A percentile compares a stretch with the other conserved stretches of the same genome.
Evolutionary conservation across 1,140 invertebrate species (phyloP).

Genomic region (Telenomus remus): DNA sequence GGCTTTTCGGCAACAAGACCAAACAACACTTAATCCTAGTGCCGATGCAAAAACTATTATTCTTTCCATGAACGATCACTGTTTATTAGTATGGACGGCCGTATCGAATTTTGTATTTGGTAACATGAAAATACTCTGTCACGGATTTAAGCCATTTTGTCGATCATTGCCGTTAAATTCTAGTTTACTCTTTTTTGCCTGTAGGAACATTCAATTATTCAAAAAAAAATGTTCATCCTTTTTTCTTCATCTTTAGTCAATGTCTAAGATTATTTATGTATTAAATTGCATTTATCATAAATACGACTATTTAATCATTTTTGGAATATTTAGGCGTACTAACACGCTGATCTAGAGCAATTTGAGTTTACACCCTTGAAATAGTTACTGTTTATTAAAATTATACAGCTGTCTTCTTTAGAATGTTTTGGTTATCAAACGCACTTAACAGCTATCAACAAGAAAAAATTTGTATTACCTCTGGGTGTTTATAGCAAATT

Average conservation of each 20-base stretch:
- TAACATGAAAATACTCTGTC: slow-evolving; percentile 58
- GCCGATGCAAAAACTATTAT: slow-evolving; percentile 56
- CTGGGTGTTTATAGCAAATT: too few species aligned
- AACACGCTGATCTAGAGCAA: slow-evolving; percentile 49
- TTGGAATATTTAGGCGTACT: slow-evolving; percentile 52
- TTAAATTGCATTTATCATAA: slow-evolving; percentile 48
- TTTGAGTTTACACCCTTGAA: slow-evolving; percentile 45
- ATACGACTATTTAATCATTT: slow-evolving; percentile 47
- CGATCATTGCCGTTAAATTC: neutral
- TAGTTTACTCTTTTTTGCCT: slow-evolving; percentile 27
- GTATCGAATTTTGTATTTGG: slow-evolving; percentile 56
- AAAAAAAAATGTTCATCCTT: slow-evolving; percentile 1
- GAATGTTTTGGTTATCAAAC: slow-evolving; percentile 26
- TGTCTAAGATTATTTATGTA: slow-evolving; percentile 55
- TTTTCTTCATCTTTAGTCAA: slow-evolving; percentile 26
- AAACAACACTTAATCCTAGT: slow-evolving; percentile 56
- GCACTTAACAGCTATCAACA: slow-evolving; percentile 48
- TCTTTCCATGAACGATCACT: slow-evolving; percentile 55
- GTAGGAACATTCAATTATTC: slow-evolving; percentile 58
- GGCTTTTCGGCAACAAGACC: slow-evolving; percentile 20
- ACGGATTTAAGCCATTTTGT: slow-evolving; percentile 50
- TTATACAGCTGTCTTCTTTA: too few species aligned
- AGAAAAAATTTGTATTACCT: slow-evolving; percentile 24
- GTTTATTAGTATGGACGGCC: slow-evolving; percentile 58
- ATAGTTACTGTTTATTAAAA: slow-evolving; percentile 13